Conservation (phyloP, 2,888 invertebrate species). For the Octonoba sinensis region DNA sequence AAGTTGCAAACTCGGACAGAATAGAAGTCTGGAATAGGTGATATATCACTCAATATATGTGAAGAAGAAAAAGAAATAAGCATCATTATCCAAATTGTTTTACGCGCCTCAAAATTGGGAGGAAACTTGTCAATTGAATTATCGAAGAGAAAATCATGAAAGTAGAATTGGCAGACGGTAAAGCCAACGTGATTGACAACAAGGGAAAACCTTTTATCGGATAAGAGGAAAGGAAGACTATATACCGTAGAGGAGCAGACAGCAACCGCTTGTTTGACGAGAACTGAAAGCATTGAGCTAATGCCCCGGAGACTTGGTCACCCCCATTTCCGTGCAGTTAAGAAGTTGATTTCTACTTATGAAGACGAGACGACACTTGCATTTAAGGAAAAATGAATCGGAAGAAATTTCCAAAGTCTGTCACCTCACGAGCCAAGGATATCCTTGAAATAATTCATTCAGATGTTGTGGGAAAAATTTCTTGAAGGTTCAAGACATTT, state of each 20-base stretch:
- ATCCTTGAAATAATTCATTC: slow-evolving; percentile 26
- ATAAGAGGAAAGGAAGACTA: slow-evolving; percentile 10
- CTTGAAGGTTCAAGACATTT: slow-evolving; percentile 17
- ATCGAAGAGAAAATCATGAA: slow-evolving; percentile 23
- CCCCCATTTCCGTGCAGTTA: not conserved
- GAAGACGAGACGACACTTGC: not conserved
- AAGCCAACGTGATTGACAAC: slow-evolving; percentile 9
- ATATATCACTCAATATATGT: not conserved
- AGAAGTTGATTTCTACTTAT: not conserved
- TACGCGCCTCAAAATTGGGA: slow-evolving; percentile 20
- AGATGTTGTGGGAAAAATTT: slow-evolving; percentile 31
- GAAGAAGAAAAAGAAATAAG: not conserved
- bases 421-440: slow-evolving; percentile 16
- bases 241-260: slow-evolving; percentile 13
- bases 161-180: slow-evolving; percentile 21
- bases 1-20: slow-evolving; percentile 33
- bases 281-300: slow-evolving; percentile 6
- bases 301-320: slow-evolving; percentile 19
- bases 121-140: slow-evolving; percentile 23
- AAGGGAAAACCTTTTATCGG: slow-evolving; percentile 10
- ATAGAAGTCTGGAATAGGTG: slow-evolving; percentile 16
- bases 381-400: slow-evolving; percentile 25
- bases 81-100: slow-evolving; percentile 4
- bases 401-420: slow-evolving; percentile 16
- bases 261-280: slow-evolving; percentile 1